phyloP scores from a whole-genome alignment of 2,888 invertebrate genomes.

The Bellardia pandia region DNA sequence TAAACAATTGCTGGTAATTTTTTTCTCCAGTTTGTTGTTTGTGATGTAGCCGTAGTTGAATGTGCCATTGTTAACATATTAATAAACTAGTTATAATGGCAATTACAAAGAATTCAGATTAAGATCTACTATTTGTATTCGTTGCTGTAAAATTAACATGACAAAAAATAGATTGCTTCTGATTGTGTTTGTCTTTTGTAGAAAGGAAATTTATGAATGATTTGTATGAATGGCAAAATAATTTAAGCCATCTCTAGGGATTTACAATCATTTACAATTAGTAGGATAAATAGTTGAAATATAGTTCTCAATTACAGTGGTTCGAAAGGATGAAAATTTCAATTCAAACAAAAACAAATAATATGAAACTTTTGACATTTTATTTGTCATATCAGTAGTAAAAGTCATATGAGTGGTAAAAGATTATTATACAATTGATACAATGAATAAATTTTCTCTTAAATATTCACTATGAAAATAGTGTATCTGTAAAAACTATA shows the following conservation, averaged over 20 bases:
- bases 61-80: constrained; percentile 31
- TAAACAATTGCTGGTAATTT: constrained; percentile 25
- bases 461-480: too few relatives aligned
- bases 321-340: too few relatives aligned
- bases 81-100: background rate
- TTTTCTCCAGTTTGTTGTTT: constrained; percentile 5
- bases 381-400: too few relatives aligned
- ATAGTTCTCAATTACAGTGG: background rate
- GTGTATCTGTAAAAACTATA: too few relatives aligned
- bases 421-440: too few relatives aligned
- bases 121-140: background rate
- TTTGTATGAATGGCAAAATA: background rate
- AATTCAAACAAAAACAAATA: too few relatives aligned
- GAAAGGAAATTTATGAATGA: background rate
- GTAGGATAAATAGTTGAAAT: background rate
- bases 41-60: background rate
- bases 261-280: background rate
- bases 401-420: too few relatives aligned
- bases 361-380: too few relatives aligned
- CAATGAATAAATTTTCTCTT: too few relatives aligned
- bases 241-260: background rate
- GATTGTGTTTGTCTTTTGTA: background rate
- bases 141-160: background rate
- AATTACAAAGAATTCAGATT: constrained; percentile 13
- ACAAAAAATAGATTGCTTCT: background rate